phyloP scores from a whole-genome alignment of 2,888 invertebrate genomes.

The Heteromyza rotundicornis region DNA sequence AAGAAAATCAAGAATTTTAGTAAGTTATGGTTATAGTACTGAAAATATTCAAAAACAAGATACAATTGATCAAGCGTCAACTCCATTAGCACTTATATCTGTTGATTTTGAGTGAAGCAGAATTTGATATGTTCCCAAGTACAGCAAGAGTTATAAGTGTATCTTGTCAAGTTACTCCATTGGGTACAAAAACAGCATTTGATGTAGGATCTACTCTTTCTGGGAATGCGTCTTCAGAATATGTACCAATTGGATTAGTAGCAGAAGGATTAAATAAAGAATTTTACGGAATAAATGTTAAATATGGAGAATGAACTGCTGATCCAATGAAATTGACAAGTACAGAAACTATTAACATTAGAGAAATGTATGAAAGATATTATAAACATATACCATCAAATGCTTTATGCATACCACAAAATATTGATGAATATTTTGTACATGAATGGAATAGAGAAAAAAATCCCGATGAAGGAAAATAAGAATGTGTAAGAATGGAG shows the following conservation, averaged over 20 bases:
- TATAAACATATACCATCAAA: too few relatives aligned
- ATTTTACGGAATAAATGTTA: slow-evolving; percentile 6
- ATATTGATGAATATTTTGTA: too few relatives aligned
- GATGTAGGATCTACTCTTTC: not conserved
- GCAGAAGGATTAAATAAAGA: not conserved
- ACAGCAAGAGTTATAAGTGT: not conserved
- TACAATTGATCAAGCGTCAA: too few relatives aligned
- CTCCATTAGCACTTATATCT: too few relatives aligned
- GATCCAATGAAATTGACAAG: not conserved
- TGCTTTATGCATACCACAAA: too few relatives aligned
- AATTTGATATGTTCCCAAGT: too few relatives aligned
- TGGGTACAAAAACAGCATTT: slow-evolving; percentile 13
- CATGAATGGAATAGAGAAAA: too few relatives aligned
- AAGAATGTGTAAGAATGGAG: slow-evolving; percentile 18
- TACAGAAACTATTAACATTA: not conserved
- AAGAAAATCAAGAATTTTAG: slow-evolving; percentile 14
- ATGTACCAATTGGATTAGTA: slow-evolving; percentile 8
- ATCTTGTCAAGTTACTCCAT: not conserved
- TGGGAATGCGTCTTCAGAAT: slow-evolving; percentile 7
- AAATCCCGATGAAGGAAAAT: slow-evolving; percentile 1
- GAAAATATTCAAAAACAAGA: slow-evolving; percentile 6
- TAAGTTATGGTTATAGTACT: slow-evolving; percentile 15
- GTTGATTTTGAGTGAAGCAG: too few relatives aligned
- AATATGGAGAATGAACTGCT: slow-evolving; percentile 1
- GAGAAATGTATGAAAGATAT: slow-evolving; percentile 14